Conservation (phyloP, 2,113 vertebrate species). For the Brevimyrus niger region DNA sequence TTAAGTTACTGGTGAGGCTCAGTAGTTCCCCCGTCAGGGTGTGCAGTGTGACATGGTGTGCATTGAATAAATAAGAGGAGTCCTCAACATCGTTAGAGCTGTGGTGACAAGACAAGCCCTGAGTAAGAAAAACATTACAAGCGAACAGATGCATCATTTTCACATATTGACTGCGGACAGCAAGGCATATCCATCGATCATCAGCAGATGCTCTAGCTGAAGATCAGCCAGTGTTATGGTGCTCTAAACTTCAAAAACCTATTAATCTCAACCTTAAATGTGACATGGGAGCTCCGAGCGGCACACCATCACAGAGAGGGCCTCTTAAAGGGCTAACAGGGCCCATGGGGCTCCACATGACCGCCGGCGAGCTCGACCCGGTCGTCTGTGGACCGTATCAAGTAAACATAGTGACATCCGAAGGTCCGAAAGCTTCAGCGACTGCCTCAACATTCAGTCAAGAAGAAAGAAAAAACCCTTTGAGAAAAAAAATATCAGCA, state of each 20-base stretch:
- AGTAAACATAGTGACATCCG: background rate
- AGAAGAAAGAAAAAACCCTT: background rate
- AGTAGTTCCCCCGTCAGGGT: background rate
- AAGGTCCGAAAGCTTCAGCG: background rate
- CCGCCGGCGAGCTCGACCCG: background rate
- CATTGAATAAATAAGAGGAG: background rate
- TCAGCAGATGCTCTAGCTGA: background rate
- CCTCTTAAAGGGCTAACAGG: background rate
- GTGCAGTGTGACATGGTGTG: background rate
- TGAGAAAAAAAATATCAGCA: background rate
- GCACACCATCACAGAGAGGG: background rate
- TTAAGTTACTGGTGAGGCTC: background rate
- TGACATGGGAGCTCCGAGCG: background rate
- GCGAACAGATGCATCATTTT: background rate
- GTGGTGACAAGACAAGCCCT: background rate
- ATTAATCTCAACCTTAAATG: no score
- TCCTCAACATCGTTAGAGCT: background rate
- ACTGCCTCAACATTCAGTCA: background rate
- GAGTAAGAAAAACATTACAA: background rate
- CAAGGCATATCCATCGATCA: background rate
- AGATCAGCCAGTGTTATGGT: background rate
- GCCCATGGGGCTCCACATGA: no score
- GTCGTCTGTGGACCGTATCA: background rate
- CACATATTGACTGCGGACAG: background rate
- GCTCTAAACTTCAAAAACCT: background rate